These are phyloP conservation scores for Polyommatus icarus DNA, from an alignment of 2,888 invertebrate genomes.

Conservation along the genomic window DNA sequence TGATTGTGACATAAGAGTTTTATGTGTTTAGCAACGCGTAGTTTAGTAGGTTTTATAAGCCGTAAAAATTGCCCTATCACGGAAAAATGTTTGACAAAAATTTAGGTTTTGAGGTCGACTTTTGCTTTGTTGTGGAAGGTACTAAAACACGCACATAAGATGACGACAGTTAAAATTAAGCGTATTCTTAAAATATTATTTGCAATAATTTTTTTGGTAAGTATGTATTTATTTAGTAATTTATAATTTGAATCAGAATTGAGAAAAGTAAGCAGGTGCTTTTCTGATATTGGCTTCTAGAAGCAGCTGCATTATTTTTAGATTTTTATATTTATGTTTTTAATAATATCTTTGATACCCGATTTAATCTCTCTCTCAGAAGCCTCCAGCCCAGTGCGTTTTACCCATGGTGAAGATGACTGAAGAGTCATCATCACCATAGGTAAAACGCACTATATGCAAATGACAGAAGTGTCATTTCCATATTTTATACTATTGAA, in stretches of 20 bases:
- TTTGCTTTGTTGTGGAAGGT: neutral
- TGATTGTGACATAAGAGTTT: neutral
- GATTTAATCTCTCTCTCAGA: neutral
- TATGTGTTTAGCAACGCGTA: slow-evolving; percentile 7
- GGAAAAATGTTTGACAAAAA: neutral
- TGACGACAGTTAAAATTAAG: neutral
- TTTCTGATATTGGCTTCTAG: neutral
- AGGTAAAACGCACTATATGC: no score
- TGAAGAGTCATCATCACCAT: no score
- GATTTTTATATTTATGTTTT: neutral
- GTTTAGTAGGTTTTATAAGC: neutral
- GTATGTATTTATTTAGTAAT: no score
- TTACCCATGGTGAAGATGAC: neutral
- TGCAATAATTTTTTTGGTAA: no score
- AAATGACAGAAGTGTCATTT: no score
- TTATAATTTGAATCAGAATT: no score
- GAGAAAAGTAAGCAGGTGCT: no score
- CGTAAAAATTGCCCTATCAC: neutral
- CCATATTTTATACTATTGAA: neutral
- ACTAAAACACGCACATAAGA: neutral
- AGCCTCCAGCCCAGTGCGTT: neutral
- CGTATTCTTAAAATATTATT: no score
- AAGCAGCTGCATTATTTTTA: neutral
- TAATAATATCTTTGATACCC: neutral
- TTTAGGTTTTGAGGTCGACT: neutral